Conservation (phyloP, 30 jellyfish, hydroid and myxozoan genomes). For the Cassiopea andromeda region DNA sequence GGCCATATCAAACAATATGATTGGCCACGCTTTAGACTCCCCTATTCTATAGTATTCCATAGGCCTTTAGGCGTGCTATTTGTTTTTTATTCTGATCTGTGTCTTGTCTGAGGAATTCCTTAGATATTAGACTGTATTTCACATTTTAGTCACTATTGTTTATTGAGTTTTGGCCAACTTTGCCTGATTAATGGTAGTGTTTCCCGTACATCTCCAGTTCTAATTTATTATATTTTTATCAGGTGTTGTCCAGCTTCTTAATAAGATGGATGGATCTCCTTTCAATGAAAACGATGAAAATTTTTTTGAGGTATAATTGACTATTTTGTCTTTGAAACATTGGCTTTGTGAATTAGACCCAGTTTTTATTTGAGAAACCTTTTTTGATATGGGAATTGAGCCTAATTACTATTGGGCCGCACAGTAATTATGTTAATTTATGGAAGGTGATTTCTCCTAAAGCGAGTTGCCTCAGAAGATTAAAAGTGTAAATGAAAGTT, state of each 20-base stretch:
- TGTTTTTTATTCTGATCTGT: background rate
- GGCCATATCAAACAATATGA: too few relatives aligned
- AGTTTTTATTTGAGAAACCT: background rate
- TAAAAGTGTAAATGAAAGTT: too few relatives aligned
- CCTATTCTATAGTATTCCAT: too few relatives aligned
- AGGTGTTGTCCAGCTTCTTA: conserved; percentile 98
- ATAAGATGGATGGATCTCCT: conserved; percentile 98
- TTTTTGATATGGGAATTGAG: background rate
- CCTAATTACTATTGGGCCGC: too few relatives aligned
- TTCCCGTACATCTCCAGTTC: background rate
- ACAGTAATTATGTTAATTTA: too few relatives aligned
- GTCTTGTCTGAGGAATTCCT: background rate
- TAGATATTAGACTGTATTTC: background rate
- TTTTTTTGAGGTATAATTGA: conserved; percentile 81
- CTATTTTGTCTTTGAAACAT: background rate
- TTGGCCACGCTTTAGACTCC: too few relatives aligned
- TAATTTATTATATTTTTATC: background rate
- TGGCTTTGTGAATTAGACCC: background rate
- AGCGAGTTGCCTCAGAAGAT: too few relatives aligned
- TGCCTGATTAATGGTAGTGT: background rate
- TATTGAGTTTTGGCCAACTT: background rate
- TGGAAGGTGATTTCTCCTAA: too few relatives aligned
- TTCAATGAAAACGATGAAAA: conserved; percentile 95
- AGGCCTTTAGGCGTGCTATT: too few relatives aligned
- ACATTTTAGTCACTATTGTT: background rate